Evolutionary conservation across 1,140 invertebrate genomes (phyloP), one percentile per base, ranked within the genome.

Genomic region (Lordiphosa stackelbergi): DNA sequence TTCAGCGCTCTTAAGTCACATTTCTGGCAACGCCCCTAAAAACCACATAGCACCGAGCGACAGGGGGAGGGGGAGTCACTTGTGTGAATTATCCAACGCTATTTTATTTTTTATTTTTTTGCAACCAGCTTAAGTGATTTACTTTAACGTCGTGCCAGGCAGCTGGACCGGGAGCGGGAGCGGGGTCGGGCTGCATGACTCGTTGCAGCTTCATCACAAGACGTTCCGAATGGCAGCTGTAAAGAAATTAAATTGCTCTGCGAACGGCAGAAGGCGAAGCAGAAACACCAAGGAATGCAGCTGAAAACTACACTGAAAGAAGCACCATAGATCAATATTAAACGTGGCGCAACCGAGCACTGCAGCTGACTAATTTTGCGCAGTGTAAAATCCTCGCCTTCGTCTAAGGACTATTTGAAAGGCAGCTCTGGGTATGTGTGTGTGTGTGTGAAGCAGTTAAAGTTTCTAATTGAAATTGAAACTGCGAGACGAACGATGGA

Each of bases 381-480:
- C 61, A 56, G 63, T 66, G 63, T 6, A 28, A 13, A 9, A 16
- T 1, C 24, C 3, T 28, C 4, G 19, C 19, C 19, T 19, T 19
- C 19, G 19, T 19, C 2, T 19, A 19, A 19, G 19, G 19, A 19
- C 19, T 3, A 19, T 19, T 19, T 19, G 19, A 19, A 19, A 19
- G 55, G 4, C 43, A 40, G 65, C 49, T 45, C 40, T 59, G 35
- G 13, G 42, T 49, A 28, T 22, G 11, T 31, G 9, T 49, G 4
- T 57, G 10, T 57, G 10, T 46, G 34, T 49, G 31, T 41, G 35
- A 56, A 58, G 57, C 57, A 64, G 71, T 79, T 79, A 69, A 79
- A 81, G 75, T 81, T 81, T 79, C 66, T 79, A 79, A 81, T 79
- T 79, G 75, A 81, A 79, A 81, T 71, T 81, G 66, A 81, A 81